Evolutionary conservation across 2,797 vertebrate genomes (phyloP).

Genomic region (Hyperoplus immaculatus): DNA sequence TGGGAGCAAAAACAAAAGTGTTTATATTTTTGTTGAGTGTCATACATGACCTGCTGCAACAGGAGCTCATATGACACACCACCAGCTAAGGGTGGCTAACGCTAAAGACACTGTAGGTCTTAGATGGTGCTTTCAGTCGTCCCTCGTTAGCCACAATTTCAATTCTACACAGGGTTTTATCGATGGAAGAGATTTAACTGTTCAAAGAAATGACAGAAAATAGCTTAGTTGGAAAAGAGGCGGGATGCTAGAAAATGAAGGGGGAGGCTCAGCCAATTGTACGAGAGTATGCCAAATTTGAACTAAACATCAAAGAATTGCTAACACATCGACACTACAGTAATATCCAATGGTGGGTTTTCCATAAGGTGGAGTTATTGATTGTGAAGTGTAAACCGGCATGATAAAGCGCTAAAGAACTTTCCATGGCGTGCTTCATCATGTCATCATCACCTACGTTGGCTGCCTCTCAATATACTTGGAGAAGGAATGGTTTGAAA

Average conservation of each 20-base stretch:
- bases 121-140: neutral
- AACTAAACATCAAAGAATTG: neutral
- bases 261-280: neutral
- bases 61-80: neutral
- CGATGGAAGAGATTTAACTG: neutral
- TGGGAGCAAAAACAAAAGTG: too few relatives aligned
- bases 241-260: neutral
- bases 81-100: neutral
- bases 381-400: too few relatives aligned
- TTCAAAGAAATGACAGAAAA: neutral
- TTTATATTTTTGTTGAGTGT: too few relatives aligned
- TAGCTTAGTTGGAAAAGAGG: neutral
- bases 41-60: neutral
- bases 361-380: neutral
- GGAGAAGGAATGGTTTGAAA: too few relatives aligned
- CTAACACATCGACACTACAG: neutral
- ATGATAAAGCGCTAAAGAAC: too few relatives aligned
- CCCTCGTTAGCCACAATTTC: neutral
- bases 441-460: too few relatives aligned
- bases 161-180: neutral
- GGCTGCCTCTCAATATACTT: too few relatives aligned
- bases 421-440: too few relatives aligned
- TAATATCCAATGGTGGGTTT: conserved; percentile 9
- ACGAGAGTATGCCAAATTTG: neutral
- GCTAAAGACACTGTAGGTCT: neutral